Evolutionary conservation across 2,888 invertebrate species (phyloP).

Genomic region (Phaonia tiefii): DNA sequence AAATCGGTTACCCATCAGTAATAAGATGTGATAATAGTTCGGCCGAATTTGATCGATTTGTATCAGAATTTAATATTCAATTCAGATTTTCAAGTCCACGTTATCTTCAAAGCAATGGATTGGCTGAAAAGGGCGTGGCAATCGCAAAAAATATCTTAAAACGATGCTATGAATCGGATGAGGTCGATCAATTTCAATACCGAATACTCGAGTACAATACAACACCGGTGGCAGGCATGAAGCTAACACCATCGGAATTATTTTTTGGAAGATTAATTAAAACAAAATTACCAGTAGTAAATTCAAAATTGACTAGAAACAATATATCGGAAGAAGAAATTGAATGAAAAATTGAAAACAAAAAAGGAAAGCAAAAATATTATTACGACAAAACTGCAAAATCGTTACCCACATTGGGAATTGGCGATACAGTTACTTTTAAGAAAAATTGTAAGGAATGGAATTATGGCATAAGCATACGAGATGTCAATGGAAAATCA

Average conservation of each 20-base stretch:
- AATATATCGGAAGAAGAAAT: background rate
- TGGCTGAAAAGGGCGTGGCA: too few species aligned
- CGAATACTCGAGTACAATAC: background rate
- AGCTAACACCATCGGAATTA: slow-evolving; percentile 4
- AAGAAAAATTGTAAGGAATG: slow-evolving; percentile 7
- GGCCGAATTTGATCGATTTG: too few species aligned
- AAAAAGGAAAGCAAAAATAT: slow-evolving; percentile 9
- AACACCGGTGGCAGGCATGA: background rate
- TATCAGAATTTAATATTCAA: too few species aligned
- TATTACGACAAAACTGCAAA: too few species aligned
- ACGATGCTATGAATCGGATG: too few species aligned
- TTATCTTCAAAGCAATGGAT: too few species aligned
- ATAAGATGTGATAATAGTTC: too few species aligned
- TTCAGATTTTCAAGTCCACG: too few species aligned
- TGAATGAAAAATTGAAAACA: background rate
- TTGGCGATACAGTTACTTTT: slow-evolving; percentile 10
- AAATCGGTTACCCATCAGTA: too few species aligned
- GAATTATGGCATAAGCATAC: background rate
- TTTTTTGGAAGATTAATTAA: too few species aligned
- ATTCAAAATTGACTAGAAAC: background rate
- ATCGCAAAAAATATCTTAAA: background rate
- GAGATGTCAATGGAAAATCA: background rate
- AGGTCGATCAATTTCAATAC: background rate
- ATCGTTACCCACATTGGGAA: background rate
- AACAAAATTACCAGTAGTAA: too few species aligned